Percentiles rank a stretch among this genome's conserved stretches.
Evolutionary conservation across 2,888 invertebrate genomes (phyloP).

Genomic region (Congeria kusceri): DNA sequence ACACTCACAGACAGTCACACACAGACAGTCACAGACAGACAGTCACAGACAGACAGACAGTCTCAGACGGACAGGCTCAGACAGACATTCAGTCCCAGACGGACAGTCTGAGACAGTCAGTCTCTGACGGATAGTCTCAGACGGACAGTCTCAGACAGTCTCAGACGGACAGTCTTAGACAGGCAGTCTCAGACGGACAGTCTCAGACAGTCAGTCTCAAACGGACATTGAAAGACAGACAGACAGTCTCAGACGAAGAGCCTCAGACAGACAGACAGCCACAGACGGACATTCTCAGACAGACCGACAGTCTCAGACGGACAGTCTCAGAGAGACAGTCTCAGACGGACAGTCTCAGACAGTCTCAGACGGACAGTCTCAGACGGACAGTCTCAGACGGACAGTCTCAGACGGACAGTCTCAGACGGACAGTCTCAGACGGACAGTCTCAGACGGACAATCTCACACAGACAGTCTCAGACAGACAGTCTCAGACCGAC

Average conservation of each 20-base stretch:
- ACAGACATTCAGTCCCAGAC: too few species aligned
- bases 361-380: not conserved
- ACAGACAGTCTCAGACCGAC: too few species aligned
- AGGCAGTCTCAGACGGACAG: too few species aligned
- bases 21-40: not conserved
- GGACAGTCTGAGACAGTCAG: not conserved
- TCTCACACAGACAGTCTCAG: too few species aligned
- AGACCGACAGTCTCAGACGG: too few species aligned
- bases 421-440: not conserved
- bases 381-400: not conserved
- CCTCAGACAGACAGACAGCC: not conserved
- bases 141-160: not conserved
- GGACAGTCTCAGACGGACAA: not conserved
- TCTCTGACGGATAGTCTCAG: too few species aligned
- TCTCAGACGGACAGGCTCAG: too few species aligned
- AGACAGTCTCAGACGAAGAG: too few species aligned
- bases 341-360: not conserved
- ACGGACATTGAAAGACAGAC: too few species aligned
- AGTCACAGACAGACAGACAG: not conserved
- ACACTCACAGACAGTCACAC: not conserved
- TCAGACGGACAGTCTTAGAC: slow-evolving; percentile 1
- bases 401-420: not conserved
- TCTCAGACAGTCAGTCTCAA: too few species aligned
- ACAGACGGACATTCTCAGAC: not conserved
- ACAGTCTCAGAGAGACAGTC: not conserved